Base-by-base conservation (phyloP, 2,888 invertebrate species). In the Cylindroiulus punctatus region DNA sequence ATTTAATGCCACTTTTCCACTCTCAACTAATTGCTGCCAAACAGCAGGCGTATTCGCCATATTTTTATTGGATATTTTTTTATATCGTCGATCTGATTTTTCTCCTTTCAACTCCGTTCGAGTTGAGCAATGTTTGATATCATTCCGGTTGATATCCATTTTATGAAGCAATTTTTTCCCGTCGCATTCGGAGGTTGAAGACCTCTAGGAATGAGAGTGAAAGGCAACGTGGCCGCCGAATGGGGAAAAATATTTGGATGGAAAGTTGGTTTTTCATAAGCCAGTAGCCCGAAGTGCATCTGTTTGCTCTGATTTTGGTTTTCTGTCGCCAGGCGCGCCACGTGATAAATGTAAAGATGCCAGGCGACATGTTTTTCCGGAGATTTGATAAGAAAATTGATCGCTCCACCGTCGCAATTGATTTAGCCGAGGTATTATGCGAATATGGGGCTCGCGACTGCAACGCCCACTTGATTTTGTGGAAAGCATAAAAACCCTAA, bases 131-230 rank as follows among this genome's bases (percentile, higher is more conserved):
- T 47, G 47, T 17, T 47, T 12, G 47, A 47, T 47, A 47, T 47
- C 47, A 47, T 47, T 47, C 47, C 47, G 47, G 47, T 47, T 47
- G 47, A 47, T 47, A 47, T 47, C 47, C 47, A 47, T 47, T 47
- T 47, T 47, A 47, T 47, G 10, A 8, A 12, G 47, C 47, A 17
- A 47, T 47, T 47, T 47, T 47, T 47, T 47, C 12, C 4, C 12
- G 2, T 47, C 12, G 12, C 17, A 8, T 47, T 47, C 7, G 47
- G 47, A 47, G 47, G 47, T 47, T 47, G 47, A 17, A 47, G 47
- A 47, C 47, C 47, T 47, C 47, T 47, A 17, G 47, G 17, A 47
- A 47, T 47, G 17, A 47, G 47, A 47, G 47, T 47, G 47, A 47
- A 47, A 47, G 47, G 47, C 47, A 47, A 47, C 47, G 47, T 47